A percentile compares a stretch with the other conserved stretches of the same genome.
Conservation (phyloP, 2,797 vertebrate species). For the Melanotaenia nigrans region DNA sequence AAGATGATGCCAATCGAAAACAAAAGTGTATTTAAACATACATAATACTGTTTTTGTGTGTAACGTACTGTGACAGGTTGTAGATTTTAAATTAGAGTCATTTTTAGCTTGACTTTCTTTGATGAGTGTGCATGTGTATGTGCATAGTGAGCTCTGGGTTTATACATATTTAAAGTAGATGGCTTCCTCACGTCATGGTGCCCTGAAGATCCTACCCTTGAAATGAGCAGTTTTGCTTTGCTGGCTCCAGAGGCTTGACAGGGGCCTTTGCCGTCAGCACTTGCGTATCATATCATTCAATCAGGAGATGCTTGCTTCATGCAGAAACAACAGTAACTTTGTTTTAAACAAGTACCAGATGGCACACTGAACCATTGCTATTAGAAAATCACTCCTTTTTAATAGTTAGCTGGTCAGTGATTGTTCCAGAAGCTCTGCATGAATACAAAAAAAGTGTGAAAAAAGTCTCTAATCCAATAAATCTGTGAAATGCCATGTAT, state of each 20-base stretch:
- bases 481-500: constrained; percentile 24
- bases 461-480: background rate
- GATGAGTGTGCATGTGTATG: constrained; percentile 6
- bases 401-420: background rate
- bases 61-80: constrained; percentile 41
- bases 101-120: constrained; percentile 39
- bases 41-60: background rate
- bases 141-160: constrained; percentile 34
- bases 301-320: constrained; percentile 18
- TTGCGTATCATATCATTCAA: constrained; percentile 20
- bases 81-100: constrained; percentile 31
- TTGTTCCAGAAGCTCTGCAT: background rate
- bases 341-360: constrained; percentile 1
- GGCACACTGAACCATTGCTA: background rate
- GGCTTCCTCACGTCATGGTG: constrained; percentile 62
- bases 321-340: background rate
- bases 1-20: constrained; percentile 4
- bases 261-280: constrained; percentile 49
- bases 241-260: constrained; percentile 59
- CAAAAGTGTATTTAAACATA: background rate
- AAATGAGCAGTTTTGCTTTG: constrained; percentile 62
- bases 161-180: constrained; percentile 73
- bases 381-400: background rate
- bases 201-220: constrained; percentile 48
- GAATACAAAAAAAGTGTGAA: constrained; percentile 2